These are phyloP conservation scores for Lipophrys pholis DNA, from an alignment of 2,113 vertebrate species.

Conservation along the genomic window DNA sequence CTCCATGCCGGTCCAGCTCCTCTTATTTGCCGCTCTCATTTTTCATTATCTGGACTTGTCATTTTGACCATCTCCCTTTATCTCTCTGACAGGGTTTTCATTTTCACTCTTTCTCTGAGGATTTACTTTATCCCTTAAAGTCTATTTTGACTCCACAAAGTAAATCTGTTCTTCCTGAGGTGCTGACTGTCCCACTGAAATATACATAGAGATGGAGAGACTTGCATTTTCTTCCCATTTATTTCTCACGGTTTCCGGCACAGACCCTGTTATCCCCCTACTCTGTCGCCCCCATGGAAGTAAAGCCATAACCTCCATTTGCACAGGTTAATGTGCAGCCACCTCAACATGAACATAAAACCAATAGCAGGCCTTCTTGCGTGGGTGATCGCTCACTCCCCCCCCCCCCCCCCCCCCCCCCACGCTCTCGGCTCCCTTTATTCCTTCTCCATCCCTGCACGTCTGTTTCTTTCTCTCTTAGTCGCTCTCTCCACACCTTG, in stretches of 20 bases:
- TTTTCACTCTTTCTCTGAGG: slow-evolving; percentile 51
- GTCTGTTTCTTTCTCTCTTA: slow-evolving; percentile 38
- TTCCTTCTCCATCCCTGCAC: slow-evolving; percentile 37
- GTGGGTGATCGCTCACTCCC: slow-evolving; percentile 65
- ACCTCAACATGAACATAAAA: slow-evolving; percentile 73
- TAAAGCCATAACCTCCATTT: slow-evolving; percentile 81
- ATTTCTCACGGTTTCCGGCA: slow-evolving; percentile 48
- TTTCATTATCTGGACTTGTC: slow-evolving; percentile 64
- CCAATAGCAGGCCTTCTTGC: slow-evolving; percentile 65
- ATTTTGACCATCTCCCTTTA: slow-evolving; percentile 55
- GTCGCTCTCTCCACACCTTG: slow-evolving; percentile 49
- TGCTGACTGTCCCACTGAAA: slow-evolving; percentile 34
- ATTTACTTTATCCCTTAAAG: slow-evolving; percentile 59
- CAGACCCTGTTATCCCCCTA: slow-evolving; percentile 60
- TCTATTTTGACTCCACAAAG: neutral
- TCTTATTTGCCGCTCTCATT: slow-evolving; percentile 45
- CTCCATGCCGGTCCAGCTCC: slow-evolving; percentile 24
- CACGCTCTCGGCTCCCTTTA: slow-evolving; percentile 27
- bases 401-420: slow-evolving; percentile 38
- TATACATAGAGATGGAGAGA: slow-evolving; percentile 15
- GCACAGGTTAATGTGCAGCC: slow-evolving; percentile 83
- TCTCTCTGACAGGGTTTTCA: slow-evolving; percentile 53
- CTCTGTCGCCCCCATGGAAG: slow-evolving; percentile 55
- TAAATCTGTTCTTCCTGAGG: slow-evolving; percentile 44
- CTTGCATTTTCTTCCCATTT: slow-evolving; percentile 23